Evolutionary conservation across 1,140 invertebrate genomes (phyloP).

Genomic region (Cherax destructor): DNA sequence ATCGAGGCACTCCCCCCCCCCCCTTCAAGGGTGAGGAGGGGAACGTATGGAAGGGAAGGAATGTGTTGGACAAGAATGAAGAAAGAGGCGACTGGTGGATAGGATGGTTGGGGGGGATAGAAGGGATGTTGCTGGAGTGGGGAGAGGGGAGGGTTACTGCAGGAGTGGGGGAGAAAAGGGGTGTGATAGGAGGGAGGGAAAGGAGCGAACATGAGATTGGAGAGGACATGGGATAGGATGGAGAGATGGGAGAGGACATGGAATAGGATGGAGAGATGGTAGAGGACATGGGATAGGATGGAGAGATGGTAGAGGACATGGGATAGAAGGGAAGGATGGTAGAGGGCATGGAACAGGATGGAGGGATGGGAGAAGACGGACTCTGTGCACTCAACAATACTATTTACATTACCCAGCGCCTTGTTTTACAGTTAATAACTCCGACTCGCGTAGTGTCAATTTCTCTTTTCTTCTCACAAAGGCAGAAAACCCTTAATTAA

Average conservation of each 20-base stretch:
- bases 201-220: neutral
- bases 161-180: neutral
- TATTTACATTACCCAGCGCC: no score
- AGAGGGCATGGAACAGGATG: neutral
- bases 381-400: no score
- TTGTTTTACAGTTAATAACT: no score
- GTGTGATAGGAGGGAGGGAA: neutral
- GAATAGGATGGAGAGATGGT: neutral
- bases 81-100: neutral
- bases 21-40: neutral
- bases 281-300: neutral
- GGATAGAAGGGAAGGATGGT: neutral
- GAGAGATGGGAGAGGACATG: neutral
- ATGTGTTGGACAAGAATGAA: neutral
- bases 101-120: no score
- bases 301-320: no score
- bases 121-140: neutral
- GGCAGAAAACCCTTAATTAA: no score
- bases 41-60: neutral
- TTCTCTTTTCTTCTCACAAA: no score
- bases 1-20: no score
- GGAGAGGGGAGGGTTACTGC: neutral
- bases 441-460: no score
- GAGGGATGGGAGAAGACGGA: no score
- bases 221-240: neutral